phyloP scores from a whole-genome alignment of 2,797 vertebrate species.

The Salmo trutta region DNA sequence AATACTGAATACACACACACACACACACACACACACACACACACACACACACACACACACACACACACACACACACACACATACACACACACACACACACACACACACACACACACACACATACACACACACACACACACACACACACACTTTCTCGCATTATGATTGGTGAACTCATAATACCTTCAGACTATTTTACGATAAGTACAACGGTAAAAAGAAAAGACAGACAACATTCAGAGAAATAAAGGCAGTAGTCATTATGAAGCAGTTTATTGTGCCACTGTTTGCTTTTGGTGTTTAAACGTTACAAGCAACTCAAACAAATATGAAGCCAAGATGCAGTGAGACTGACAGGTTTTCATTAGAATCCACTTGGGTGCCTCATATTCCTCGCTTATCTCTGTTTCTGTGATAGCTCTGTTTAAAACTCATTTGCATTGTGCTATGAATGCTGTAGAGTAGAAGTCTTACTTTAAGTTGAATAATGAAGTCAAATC shows the following conservation, averaged over 20 bases:
- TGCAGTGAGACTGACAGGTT: neutral
- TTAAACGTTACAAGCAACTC: constrained; percentile 9
- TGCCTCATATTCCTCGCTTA: neutral
- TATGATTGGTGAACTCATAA: constrained; percentile 37
- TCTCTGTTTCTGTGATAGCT: neutral
- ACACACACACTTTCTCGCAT: neutral
- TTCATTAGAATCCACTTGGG: neutral
- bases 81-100: neutral
- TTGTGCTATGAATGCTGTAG: neutral
- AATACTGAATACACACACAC: neutral
- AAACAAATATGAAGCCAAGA: neutral
- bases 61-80: too few species aligned
- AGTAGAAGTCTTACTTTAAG: neutral
- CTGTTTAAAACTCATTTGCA: neutral
- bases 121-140: neutral
- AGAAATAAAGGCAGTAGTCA: constrained; percentile 12
- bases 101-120: neutral
- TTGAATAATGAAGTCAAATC: neutral
- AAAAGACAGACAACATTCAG: neutral
- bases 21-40: neutral
- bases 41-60: neutral
- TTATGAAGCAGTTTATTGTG: constrained; percentile 24
- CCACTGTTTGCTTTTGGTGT: constrained; percentile 16
- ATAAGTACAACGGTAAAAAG: constrained; percentile 33
- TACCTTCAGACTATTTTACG: constrained; percentile 15